phyloP scores from a whole-genome alignment of 2,113 vertebrate genomes.

The Helogale parvula region DNA sequence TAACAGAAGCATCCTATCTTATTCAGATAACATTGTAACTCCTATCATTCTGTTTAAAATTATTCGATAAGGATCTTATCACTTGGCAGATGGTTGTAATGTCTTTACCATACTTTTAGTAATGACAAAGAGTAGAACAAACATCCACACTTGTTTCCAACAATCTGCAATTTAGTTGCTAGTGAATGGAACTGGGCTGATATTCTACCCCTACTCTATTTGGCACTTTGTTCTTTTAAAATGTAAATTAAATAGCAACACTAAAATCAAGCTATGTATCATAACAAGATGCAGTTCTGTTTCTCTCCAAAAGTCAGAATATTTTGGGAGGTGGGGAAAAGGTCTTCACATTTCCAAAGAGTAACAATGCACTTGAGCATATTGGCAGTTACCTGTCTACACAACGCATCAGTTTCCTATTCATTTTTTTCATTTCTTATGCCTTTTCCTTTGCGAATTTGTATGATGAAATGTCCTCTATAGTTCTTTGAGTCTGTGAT shows the following conservation, averaged over 20 bases:
- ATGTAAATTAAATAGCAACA: neutral
- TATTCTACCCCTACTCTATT: neutral
- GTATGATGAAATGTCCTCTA: neutral
- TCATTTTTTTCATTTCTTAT: neutral
- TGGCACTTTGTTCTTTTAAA: neutral
- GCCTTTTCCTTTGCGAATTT: neutral
- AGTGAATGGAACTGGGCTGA: neutral
- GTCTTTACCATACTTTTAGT: neutral
- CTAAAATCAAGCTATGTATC: neutral
- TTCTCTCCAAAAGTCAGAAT: neutral
- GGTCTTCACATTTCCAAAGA: neutral
- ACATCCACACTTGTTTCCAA: neutral
- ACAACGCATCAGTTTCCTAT: neutral
- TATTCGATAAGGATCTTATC: slow-evolving; percentile 8
- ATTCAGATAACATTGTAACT: neutral
- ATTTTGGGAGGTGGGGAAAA: neutral
- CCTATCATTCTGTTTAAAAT: neutral
- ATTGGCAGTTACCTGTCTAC: neutral
- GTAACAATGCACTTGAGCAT: neutral
- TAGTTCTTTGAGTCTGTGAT: neutral
- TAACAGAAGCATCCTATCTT: neutral
- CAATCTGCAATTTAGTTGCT: neutral
- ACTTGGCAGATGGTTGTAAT: neutral
- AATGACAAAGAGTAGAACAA: neutral
- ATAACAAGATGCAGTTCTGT: neutral